A percentile compares a stretch with the other conserved stretches of the same genome.
These are phyloP conservation scores for Drosophila bunnanda DNA, from an alignment of 2,888 invertebrate genomes.

Conservation along the genomic window DNA sequence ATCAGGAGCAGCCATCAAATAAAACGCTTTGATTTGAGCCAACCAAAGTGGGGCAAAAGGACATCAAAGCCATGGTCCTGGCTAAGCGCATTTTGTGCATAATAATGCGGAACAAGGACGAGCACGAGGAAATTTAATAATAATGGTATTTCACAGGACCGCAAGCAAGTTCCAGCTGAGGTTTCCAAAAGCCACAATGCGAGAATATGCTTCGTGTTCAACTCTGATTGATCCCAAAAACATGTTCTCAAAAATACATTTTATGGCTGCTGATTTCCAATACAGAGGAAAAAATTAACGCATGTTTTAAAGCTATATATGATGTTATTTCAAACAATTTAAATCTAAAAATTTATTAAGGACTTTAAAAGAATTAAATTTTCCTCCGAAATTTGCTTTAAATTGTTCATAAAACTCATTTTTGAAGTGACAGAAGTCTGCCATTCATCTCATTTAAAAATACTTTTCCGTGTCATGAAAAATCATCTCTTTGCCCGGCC, in stretches of 20 bases:
- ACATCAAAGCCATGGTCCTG: constrained; percentile 68
- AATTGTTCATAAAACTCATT: not conserved
- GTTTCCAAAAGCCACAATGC: constrained; percentile 12
- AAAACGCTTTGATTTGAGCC: constrained; percentile 71
- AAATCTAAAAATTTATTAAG: not conserved
- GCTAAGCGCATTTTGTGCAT: constrained; percentile 68
- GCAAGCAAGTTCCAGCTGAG: constrained; percentile 12
- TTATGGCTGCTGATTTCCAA: constrained; percentile 1
- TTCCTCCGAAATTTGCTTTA: not conserved
- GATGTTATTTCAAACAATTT: not conserved
- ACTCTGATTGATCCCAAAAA: constrained; percentile 39
- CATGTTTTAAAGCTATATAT: not conserved
- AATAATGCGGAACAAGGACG: constrained; percentile 61
- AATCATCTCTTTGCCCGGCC: not conserved
- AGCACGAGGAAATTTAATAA: constrained; percentile 29
- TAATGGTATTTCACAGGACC: constrained; percentile 49
- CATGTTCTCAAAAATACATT: constrained; percentile 1
- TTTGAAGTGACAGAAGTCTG: too few species aligned
- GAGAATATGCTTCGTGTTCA: constrained; percentile 13
- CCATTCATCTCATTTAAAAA: not conserved
- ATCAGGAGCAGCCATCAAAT: constrained; percentile 63
- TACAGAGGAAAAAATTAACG: not conserved
- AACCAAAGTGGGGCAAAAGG: constrained; percentile 42
- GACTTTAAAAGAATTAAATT: fast-evolving
- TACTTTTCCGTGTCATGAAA: constrained; percentile 5